Percentiles rank a stretch among this genome's conserved stretches.
phyloP scores from a whole-genome alignment of 2,888 invertebrate species.

The Subacronicta megacephala region DNA sequence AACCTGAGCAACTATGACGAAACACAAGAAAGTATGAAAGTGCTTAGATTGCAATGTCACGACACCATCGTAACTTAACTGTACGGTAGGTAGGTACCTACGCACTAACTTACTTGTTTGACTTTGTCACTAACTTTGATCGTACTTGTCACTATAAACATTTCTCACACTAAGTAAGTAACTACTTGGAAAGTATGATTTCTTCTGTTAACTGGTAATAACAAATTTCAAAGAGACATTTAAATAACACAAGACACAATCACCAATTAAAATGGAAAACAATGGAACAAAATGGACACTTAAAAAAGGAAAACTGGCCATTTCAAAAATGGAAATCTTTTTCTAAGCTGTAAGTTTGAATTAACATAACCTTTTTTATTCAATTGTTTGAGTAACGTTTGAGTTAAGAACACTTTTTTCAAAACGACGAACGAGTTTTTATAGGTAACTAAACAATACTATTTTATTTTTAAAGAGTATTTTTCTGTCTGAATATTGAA shows the following conservation, averaged over 20 bases:
- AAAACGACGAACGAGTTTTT: too few species aligned
- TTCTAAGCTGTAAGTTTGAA: too few species aligned
- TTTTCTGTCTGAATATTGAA: too few species aligned
- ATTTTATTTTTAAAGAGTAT: neutral
- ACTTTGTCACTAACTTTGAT: slow-evolving; percentile 35
- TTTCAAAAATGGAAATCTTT: too few species aligned
- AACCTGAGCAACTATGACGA: slow-evolving; percentile 59
- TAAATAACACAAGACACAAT: neutral
- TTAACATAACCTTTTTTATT: too few species aligned
- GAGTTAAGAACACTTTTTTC: too few species aligned
- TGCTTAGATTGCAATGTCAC: slow-evolving; percentile 57
- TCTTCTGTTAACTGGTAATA: neutral
- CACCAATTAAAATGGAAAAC: neutral
- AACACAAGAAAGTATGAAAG: slow-evolving; percentile 62
- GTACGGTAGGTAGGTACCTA: slow-evolving; percentile 18
- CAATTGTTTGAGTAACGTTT: too few species aligned
- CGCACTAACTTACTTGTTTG: slow-evolving; percentile 39
- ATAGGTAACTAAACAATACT: too few species aligned
- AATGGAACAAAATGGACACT: too few species aligned
- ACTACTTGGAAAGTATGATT: neutral
- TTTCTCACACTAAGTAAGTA: slow-evolving; percentile 29
- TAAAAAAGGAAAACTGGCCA: neutral
- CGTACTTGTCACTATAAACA: slow-evolving; percentile 9
- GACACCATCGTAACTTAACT: slow-evolving; percentile 33
- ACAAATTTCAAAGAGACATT: neutral